phyloP scores from a whole-genome alignment of 2,113 vertebrate genomes.

The Cranoglanis bouderius region DNA sequence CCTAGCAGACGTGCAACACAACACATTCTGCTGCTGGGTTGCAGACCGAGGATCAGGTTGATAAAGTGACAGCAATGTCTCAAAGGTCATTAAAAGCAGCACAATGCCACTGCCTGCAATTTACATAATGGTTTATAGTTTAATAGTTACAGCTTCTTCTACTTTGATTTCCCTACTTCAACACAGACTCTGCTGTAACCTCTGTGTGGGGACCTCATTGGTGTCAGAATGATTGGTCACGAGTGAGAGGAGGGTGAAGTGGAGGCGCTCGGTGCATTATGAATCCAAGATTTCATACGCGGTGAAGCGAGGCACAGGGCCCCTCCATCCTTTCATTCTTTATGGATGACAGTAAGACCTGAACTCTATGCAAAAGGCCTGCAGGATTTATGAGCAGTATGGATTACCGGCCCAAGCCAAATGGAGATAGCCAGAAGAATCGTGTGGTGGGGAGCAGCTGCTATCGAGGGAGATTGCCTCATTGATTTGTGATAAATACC shows the following conservation, averaged over 20 bases:
- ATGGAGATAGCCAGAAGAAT: constrained; percentile 29
- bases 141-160: background rate
- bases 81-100: constrained; percentile 8
- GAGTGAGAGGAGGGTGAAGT: constrained; percentile 41
- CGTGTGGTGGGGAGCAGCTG: constrained; percentile 15
- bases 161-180: background rate
- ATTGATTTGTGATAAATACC: constrained; percentile 63
- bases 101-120: background rate
- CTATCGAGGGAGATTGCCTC: constrained; percentile 48
- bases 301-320: constrained; percentile 16
- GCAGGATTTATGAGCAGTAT: constrained; percentile 46
- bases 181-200: background rate
- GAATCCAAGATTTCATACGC: constrained; percentile 35
- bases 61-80: background rate
- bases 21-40: background rate
- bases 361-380: constrained; percentile 30
- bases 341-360: constrained; percentile 29
- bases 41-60: background rate
- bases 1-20: constrained; percentile 1
- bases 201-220: background rate
- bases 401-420: constrained; percentile 39
- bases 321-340: constrained; percentile 28
- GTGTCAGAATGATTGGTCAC: constrained; percentile 17
- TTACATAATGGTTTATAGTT: constrained; percentile 6
- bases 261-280: constrained; percentile 29